A percentile compares a stretch with the other conserved stretches of the same genome.
Conservation (phyloP, 37 sponge, comb jelly and placozoan species). For the Chondrosia reniformis region DNA sequence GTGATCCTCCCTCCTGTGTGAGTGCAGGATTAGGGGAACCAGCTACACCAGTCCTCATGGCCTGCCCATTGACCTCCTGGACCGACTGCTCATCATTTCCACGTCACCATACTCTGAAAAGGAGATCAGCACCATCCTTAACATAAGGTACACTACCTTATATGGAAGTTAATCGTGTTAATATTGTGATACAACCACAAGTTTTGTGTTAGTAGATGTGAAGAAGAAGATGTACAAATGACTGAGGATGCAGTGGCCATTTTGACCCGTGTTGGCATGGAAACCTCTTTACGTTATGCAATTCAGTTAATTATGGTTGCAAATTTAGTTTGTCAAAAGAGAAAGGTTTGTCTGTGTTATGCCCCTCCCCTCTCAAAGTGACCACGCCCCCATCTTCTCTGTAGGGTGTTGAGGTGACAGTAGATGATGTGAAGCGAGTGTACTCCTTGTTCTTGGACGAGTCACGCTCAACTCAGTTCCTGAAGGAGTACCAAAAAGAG, state of each 20-base stretch:
- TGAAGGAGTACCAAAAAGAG: constrained; percentile 80
- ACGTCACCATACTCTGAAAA: constrained; percentile 92
- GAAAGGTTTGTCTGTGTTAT: constrained; percentile 63
- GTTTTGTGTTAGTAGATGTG: constrained; percentile 68
- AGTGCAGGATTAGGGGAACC: constrained; percentile 88
- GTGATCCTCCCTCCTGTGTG: background rate
- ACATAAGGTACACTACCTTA: constrained; percentile 63
- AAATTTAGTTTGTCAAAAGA: constrained; percentile 81
- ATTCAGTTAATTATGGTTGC: constrained; percentile 98
- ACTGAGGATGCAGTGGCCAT: constrained; percentile 88
- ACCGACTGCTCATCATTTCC: constrained; percentile 92
- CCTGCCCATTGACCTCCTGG: constrained; percentile 93
- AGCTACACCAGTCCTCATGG: constrained; percentile 95
- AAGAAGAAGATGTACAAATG: constrained; percentile 99
- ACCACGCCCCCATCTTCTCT: background rate
- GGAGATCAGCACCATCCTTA: constrained; percentile 86
- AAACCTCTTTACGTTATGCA: constrained; percentile 93
- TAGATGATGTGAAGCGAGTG: constrained; percentile 94
- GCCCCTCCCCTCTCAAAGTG: background rate
- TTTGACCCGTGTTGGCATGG: constrained; percentile 89
- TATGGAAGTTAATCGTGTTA: too few species aligned
- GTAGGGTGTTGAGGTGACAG: constrained; percentile 87
- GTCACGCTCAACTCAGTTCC: constrained; percentile 85
- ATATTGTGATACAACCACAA: too few species aligned
- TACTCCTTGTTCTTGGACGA: constrained; percentile 95